Evolutionary conservation across 2,113 vertebrate species (phyloP).

Genomic region (Brachionichthys hirsutus): DNA sequence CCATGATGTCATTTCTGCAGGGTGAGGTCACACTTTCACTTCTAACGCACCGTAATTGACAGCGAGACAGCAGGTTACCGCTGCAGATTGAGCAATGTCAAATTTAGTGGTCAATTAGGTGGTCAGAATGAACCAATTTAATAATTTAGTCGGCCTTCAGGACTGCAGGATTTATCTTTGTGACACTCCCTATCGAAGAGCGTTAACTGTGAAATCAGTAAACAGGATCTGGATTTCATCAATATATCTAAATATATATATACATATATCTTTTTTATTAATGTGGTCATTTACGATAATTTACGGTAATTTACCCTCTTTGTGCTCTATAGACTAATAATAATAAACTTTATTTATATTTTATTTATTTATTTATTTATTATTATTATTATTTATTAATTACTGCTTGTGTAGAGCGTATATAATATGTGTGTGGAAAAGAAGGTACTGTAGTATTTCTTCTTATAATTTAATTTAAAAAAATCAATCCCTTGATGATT

Average conservation of each 20-base stretch:
- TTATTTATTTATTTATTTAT: too few relatives aligned
- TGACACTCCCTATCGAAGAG: neutral
- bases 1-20: constrained; percentile 79
- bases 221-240: constrained; percentile 6
- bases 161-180: neutral
- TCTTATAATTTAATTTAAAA: too few relatives aligned
- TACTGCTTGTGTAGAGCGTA: too few relatives aligned
- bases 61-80: constrained; percentile 45
- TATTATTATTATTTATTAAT: too few relatives aligned
- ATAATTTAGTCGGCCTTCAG: constrained; percentile 8
- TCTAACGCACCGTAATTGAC: constrained; percentile 68
- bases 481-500: too few relatives aligned
- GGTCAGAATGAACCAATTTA: constrained; percentile 23
- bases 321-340: constrained; percentile 8
- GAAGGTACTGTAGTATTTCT: too few relatives aligned
- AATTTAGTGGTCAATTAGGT: constrained; percentile 35
- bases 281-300: constrained; percentile 24
- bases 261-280: neutral
- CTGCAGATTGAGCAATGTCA: constrained; percentile 49
- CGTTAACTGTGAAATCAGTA: neutral
- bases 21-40: constrained; percentile 75
- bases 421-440: too few relatives aligned
- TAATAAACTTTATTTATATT: too few relatives aligned
- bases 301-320: constrained; percentile 21
- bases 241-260: neutral